Conservation (phyloP, 1,140 invertebrate genomes). For the Capitella teleta region DNA sequence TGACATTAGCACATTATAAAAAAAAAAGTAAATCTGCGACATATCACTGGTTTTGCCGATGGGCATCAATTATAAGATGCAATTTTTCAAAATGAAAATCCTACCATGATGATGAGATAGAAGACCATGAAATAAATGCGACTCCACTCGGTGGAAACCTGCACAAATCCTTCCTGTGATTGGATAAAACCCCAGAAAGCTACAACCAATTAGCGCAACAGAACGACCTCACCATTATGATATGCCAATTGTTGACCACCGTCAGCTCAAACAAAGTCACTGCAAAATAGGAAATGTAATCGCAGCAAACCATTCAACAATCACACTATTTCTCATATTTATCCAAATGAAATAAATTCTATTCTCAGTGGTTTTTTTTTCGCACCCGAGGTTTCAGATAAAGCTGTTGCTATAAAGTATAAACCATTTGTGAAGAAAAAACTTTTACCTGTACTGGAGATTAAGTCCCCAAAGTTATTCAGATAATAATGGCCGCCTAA, state of each 20-base stretch:
- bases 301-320: background rate
- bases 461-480: constrained; percentile 64
- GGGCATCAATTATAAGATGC: background rate
- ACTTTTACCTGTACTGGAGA: constrained; percentile 38
- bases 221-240: constrained; percentile 64
- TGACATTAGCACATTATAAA: background rate
- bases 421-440: background rate
- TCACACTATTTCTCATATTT: background rate
- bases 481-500: constrained; percentile 71
- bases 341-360: background rate
- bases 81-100: constrained; percentile 5
- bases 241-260: constrained; percentile 77
- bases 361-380: too few species aligned
- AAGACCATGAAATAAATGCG: constrained; percentile 80
- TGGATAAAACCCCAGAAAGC: background rate
- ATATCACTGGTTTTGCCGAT: background rate
- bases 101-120: constrained; percentile 75
- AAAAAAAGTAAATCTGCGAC: background rate
- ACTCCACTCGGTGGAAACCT: constrained; percentile 47
- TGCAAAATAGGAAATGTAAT: constrained; percentile 15
- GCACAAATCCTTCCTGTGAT: constrained; percentile 50
- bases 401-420: background rate
- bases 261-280: constrained; percentile 84
- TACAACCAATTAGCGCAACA: background rate
- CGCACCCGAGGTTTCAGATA: too few species aligned